These are phyloP conservation scores for Habroteleia sp. DNA, from an alignment of 2,888 invertebrate genomes.

Conservation along the genomic window DNA sequence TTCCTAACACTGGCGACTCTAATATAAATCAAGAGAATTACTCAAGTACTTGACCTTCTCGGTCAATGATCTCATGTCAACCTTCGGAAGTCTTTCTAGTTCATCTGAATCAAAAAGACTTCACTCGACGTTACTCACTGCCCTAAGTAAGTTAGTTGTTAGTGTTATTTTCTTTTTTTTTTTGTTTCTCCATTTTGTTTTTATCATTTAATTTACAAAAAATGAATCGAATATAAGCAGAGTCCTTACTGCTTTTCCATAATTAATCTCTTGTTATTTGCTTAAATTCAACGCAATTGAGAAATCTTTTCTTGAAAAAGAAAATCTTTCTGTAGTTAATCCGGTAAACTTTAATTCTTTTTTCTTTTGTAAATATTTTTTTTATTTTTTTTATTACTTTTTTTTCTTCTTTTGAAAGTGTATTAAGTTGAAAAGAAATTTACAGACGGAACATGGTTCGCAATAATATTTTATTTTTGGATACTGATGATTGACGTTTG, in stretches of 20 bases:
- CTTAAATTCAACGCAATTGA: slow-evolving; percentile 8
- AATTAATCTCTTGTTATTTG: slow-evolving; percentile 2
- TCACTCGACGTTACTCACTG: slow-evolving; percentile 76
- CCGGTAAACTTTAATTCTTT: slow-evolving; percentile 2
- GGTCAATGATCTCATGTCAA: slow-evolving; percentile 65
- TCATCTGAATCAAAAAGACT: slow-evolving; percentile 77
- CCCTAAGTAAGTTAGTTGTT: slow-evolving; percentile 66
- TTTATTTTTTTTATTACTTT: background rate
- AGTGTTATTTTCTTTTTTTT: background rate
- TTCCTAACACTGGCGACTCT: slow-evolving; percentile 3
- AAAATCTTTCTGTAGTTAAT: slow-evolving; percentile 9
- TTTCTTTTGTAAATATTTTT: slow-evolving; percentile 27
- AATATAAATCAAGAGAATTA: slow-evolving; percentile 17
- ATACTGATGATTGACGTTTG: slow-evolving; percentile 21
- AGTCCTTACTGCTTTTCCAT: slow-evolving; percentile 2
- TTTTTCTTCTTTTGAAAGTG: background rate
- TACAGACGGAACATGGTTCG: slow-evolving; percentile 16
- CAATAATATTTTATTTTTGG: slow-evolving; percentile 8
- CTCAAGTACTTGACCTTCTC: slow-evolving; percentile 76
- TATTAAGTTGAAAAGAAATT: slow-evolving; percentile 20
- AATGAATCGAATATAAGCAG: slow-evolving; percentile 11
- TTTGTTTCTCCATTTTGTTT: slow-evolving; percentile 1
- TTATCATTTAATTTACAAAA: background rate
- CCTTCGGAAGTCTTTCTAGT: slow-evolving; percentile 74
- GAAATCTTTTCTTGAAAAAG: slow-evolving; percentile 18